A percentile compares a stretch with the other conserved stretches of the same genome.
phyloP scores from a whole-genome alignment of 2,113 vertebrate species.

The Ptyas mucosa region DNA sequence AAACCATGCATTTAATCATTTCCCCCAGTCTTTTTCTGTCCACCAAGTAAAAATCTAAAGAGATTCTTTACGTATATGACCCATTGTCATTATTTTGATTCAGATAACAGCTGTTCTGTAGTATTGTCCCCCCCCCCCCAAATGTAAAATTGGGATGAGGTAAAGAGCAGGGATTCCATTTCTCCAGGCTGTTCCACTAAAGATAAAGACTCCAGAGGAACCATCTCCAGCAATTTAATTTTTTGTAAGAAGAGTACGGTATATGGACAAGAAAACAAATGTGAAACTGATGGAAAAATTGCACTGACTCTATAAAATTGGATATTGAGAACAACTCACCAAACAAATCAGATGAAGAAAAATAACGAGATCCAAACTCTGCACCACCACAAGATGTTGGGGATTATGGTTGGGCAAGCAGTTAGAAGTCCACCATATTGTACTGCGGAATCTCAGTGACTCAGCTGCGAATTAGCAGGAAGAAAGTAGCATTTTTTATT shows the following conservation, averaged over 20 bases:
- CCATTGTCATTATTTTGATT: neutral
- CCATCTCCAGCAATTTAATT: neutral
- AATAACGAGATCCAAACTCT: neutral
- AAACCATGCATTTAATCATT: neutral
- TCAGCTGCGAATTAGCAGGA: neutral
- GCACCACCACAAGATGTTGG: neutral
- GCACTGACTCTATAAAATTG: neutral
- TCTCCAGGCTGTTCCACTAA: neutral
- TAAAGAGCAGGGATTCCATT: neutral
- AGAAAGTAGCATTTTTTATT: neutral
- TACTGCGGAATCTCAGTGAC: neutral
- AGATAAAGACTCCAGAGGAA: neutral
- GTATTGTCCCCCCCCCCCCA: neutral
- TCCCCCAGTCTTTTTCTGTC: neutral
- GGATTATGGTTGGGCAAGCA: neutral
- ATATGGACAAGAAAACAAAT: neutral
- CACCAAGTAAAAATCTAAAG: neutral
- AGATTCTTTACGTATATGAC: neutral
- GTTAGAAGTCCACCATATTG: neutral
- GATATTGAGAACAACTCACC: neutral
- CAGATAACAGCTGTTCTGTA: neutral
- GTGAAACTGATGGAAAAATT: neutral
- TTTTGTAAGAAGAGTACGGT: neutral
- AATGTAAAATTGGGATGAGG: neutral
- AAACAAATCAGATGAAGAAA: neutral